These are phyloP conservation scores for Neoitamus cyanurus DNA, from an alignment of 2,888 invertebrate genomes.

Conservation along the genomic window DNA sequence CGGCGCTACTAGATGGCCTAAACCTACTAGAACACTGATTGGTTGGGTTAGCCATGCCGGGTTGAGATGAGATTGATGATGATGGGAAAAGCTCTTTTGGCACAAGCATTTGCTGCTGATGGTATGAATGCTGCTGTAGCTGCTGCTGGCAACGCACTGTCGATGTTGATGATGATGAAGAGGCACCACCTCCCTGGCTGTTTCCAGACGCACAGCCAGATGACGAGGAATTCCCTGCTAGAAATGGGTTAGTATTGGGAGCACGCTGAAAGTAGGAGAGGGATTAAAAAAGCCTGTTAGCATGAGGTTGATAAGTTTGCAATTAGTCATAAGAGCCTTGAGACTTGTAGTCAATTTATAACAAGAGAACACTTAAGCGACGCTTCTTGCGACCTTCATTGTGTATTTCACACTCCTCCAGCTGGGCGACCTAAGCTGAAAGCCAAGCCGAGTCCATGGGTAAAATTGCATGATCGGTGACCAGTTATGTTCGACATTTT, in stretches of 20 bases:
- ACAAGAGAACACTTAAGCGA: conserved; percentile 19
- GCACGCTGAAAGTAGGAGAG: conserved; percentile 32
- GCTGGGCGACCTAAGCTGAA: too few species aligned
- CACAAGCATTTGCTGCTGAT: conserved; percentile 61
- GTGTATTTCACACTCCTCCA: too few species aligned
- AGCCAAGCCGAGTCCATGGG: not conserved
- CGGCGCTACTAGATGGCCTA: not conserved
- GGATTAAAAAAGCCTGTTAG: conserved; percentile 3
- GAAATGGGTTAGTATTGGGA: conserved; percentile 63
- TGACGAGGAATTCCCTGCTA: conserved; percentile 60
- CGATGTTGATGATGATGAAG: conserved; percentile 52
- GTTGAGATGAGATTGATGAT: conserved; percentile 56
- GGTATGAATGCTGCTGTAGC: conserved; percentile 50
- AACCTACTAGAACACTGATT: conserved; percentile 8
- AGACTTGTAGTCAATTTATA: not conserved
- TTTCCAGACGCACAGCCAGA: conserved; percentile 51
- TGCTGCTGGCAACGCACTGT: conserved; percentile 56
- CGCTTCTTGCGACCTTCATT: not conserved
- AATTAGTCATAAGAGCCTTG: conserved; percentile 14
- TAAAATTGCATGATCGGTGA: too few species aligned
- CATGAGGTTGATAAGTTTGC: not conserved
- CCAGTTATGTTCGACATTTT: too few species aligned
- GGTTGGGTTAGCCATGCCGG: conserved; percentile 50
- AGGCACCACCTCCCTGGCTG: conserved; percentile 50
- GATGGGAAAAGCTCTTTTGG: conserved; percentile 53